Conservation (phyloP, 2,797 vertebrate genomes). For the Tenualosa thibaudeaui region DNA sequence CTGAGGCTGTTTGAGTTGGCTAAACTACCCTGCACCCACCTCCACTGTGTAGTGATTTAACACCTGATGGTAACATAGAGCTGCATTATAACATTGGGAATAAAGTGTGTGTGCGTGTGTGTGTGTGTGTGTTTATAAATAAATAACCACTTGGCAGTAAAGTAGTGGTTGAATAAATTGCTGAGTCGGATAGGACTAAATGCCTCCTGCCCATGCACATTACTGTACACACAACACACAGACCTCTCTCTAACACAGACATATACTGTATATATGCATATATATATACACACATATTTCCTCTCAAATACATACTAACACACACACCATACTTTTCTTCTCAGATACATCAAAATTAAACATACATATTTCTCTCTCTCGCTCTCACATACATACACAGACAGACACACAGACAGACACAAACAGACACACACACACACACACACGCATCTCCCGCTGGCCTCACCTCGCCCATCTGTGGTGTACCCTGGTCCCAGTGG, state of each 20-base stretch:
- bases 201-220: not conserved
- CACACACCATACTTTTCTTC: not conserved
- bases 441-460: not conserved
- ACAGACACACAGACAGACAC: not conserved
- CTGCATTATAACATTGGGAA: conserved; percentile 13
- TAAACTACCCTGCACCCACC: not conserved
- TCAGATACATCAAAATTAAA: not conserved
- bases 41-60: conserved; percentile 4
- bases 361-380: not conserved
- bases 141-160: not conserved
- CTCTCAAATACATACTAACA: not conserved
- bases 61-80: not conserved
- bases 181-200: not conserved
- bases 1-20: not conserved
- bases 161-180: not conserved
- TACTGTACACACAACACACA: not conserved
- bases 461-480: conserved; percentile 86
- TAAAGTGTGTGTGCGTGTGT: not conserved
- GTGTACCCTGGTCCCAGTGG: conserved; percentile 89
- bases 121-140: not conserved
- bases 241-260: not conserved
- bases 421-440: not conserved
- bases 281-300: not conserved
- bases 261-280: not conserved
- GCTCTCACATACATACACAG: not conserved